Base-by-base conservation (phyloP, 2,888 invertebrate species). In the Hirtodrosophila cameraria region DNA sequence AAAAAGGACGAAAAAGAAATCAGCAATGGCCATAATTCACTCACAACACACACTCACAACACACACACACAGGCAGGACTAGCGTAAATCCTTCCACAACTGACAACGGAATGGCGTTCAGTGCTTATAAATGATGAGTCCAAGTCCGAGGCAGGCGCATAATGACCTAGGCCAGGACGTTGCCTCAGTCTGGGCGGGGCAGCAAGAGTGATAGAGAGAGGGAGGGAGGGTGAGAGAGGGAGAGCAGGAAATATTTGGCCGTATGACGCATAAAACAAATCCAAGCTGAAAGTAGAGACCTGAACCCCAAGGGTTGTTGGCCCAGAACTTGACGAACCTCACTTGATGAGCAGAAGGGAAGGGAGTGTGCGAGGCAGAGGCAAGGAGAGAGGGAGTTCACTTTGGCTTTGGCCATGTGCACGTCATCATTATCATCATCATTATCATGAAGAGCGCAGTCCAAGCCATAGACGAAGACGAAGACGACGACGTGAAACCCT, bases 21-120 rank as follows among this genome's bases (percentile, higher is more conserved):
- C 68, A 72, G 75, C 77, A 71, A 73, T 75, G 78, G 70, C 82
- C 80, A 87, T 87, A 87, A 87, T 59, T 87, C 82, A 87, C 87
- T 87, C 87, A 78, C 70, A 76, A 42, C 74, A 70, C 78, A 66
- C 68, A 66, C 63, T 70, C 43, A 66, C 58, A 66, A n/a, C 46
- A 67, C 25, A 64, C 30, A 61, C 20, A 43, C 46, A 63, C 25
- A 65, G 31, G 58, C 25, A 67, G 58, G 55, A 68, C 71, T 75
- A 59, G 75, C 80, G 81, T 81, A 81, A 84, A 81, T 81, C 84
- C 84, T 84, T 81, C 81, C 64, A 73, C 73, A 73, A 63, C 84
- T 78, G 81, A 84, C 85, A 83, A 72, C 76, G 69, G 64, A 81
- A 78, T 84, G 84, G 77, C 61, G 69, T 70, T 62, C 84, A 84